Percentiles rank a stretch among this genome's conserved stretches.
phyloP scores from a whole-genome alignment of 2,888 invertebrate species.

The Patella ulyssiponensis region DNA sequence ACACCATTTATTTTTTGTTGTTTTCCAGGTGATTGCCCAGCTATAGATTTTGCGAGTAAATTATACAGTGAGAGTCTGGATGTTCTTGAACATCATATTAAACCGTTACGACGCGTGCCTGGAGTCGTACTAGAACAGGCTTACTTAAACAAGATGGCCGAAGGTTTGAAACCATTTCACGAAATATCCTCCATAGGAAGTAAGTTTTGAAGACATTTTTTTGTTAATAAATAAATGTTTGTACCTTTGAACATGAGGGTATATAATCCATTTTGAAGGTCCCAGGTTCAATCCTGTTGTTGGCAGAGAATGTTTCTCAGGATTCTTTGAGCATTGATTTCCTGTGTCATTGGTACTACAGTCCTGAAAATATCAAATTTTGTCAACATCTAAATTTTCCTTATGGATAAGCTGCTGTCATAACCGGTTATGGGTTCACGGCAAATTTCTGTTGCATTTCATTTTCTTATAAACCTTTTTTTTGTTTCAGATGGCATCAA shows the following conservation, averaged over 20 bases:
- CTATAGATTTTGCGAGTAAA: conserved; percentile 70
- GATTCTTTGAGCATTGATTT: too few relatives aligned
- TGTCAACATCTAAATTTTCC: too few relatives aligned
- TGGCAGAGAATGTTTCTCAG: too few relatives aligned
- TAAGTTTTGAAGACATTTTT: conserved; percentile 35
- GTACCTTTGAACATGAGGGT: too few relatives aligned
- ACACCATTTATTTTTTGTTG: background rate
- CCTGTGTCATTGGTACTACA: too few relatives aligned
- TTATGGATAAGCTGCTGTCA: too few relatives aligned
- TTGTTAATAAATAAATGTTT: background rate
- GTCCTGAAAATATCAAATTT: too few relatives aligned
- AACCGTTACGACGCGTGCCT: conserved; percentile 64
- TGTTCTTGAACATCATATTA: conserved; percentile 67
- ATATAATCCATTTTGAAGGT: background rate
- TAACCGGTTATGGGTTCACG: too few relatives aligned
- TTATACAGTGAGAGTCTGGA: conserved; percentile 68
- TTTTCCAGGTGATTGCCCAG: conserved; percentile 66
- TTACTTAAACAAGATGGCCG: conserved; percentile 70
- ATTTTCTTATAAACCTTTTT: too few relatives aligned
- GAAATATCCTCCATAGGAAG: conserved; percentile 52
- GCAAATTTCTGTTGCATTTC: too few relatives aligned
- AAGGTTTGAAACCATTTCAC: conserved; percentile 65
- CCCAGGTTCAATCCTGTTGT: too few relatives aligned
- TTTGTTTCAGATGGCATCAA: conserved; percentile 44
- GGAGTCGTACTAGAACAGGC: conserved; percentile 70